Conservation (phyloP, 2,797 vertebrate genomes). For the Orientallactaga sibirica region DNA sequence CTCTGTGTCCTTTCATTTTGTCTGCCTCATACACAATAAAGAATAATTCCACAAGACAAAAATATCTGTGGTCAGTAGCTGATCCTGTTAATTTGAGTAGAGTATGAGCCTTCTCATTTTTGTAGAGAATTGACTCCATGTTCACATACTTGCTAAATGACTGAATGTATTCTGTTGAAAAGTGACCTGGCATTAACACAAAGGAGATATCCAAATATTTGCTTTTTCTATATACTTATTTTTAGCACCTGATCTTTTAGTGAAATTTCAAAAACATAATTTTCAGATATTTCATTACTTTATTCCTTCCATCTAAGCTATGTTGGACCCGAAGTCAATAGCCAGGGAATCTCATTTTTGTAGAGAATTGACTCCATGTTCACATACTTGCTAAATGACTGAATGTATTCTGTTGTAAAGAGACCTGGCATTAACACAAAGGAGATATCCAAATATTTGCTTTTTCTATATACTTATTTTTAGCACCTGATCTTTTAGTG, state of each 20-base stretch:
- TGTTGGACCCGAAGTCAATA: constrained; percentile 1
- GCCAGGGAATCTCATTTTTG: too few species aligned
- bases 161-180: constrained; percentile 35
- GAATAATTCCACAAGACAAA: background rate
- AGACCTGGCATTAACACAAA: constrained; percentile 31
- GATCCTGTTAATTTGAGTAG: constrained; percentile 27
- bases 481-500: background rate
- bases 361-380: constrained; percentile 3
- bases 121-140: constrained; percentile 14
- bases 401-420: constrained; percentile 45
- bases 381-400: constrained; percentile 44
- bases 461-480: constrained; percentile 29
- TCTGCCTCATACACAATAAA: constrained; percentile 44
- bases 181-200: constrained; percentile 33
- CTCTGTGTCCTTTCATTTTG: constrained; percentile 33
- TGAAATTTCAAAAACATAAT: constrained; percentile 32
- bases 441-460: constrained; percentile 54
- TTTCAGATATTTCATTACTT: constrained; percentile 25
- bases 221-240: constrained; percentile 28
- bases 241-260: background rate
- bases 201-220: constrained; percentile 58
- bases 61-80: constrained; percentile 19
- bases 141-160: constrained; percentile 42
- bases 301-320: constrained; percentile 17
- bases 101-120: constrained; percentile 22